Base-by-base conservation (phyloP, 2,888 invertebrate species). In the Drosophila quinaria region DNA sequence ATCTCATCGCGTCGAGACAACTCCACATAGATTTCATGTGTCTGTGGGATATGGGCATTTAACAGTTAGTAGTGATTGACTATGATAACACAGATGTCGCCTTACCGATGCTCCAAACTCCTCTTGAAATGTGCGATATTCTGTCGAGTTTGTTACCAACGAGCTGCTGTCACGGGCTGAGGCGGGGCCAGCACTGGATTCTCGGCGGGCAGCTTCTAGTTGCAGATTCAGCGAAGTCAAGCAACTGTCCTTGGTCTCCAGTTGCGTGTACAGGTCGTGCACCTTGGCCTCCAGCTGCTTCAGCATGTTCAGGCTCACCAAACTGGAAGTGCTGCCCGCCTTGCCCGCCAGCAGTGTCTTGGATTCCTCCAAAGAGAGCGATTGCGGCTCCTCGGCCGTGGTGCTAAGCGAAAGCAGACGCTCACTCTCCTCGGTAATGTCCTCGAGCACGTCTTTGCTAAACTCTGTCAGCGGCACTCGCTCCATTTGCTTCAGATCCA, bases 11-110 rank as follows among this genome's bases (percentile, higher is more conserved):
- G 95, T 79, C 95, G 94, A 11, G 94, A 93, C 66, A 97, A 93
- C 81, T 95, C 95, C 82, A 94, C 94, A 91, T 96, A 95, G 91
- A 95, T 96, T 92, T 96, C 96, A 91, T 95, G 94, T 87, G 96
- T 94, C 96, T 96, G 93, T 90, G 10, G 19, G 4, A 0, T 0
- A 22, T 0, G 2, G 0, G 11, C 11, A 19, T 41, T 13, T 1
- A 52, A 3, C 35, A n/a, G 25, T 22, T 44, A 22, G 13, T 22
- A 22, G 22, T 29, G 46, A 22, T 35, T 15, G 1, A 9, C 4
- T 9, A 41, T 41, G 9, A 4, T 41, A 10, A 22, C 11, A 8
- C n/a, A 4, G 4, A 3, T 11, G 0, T 35, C 8, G 19, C 25
- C 82, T 89, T 86, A 96, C 96, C 94, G 95, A 96, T 60, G 92